Percentiles rank a stretch among this genome's conserved stretches.
phyloP scores from a whole-genome alignment of 2,113 vertebrate genomes.

The Mus musculus region GRCm39 chr9:65210501-65211000 shows the following conservation, averaged over 20 bases:
- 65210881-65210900: neutral
- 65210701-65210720: neutral
- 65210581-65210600: constrained; percentile 39
- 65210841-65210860: neutral
- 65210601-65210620: neutral
- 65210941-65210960: neutral
- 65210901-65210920: neutral
- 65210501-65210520: neutral
- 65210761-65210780: neutral
- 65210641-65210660: constrained; percentile 15
- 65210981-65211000: neutral
- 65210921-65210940: neutral
- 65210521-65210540: neutral
- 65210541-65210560: neutral
- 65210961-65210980: neutral
- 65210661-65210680: constrained; percentile 30
- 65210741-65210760: neutral
- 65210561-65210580: neutral
- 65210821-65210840: neutral
- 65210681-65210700: constrained; percentile 28
- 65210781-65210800: neutral
- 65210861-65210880: neutral
- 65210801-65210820: neutral
- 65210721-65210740: neutral
- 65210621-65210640: constrained; percentile 33